Conservation (phyloP, 2,113 vertebrate species). For the Ammodytes dubius region DNA sequence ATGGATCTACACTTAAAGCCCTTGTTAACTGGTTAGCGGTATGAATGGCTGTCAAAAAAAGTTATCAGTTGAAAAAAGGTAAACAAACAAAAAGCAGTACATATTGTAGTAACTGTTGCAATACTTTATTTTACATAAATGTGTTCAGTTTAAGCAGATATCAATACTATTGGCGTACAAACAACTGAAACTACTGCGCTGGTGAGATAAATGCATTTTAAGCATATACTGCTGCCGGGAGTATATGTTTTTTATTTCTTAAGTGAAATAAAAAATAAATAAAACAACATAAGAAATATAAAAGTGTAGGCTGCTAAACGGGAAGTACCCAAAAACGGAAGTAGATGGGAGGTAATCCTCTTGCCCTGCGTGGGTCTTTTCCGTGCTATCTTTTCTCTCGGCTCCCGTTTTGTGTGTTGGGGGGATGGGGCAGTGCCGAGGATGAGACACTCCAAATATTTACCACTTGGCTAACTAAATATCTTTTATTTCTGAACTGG, state of each 20-base stretch:
- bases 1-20: too few species aligned
- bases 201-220: background rate
- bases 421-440: constrained; percentile 84
- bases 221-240: too few species aligned
- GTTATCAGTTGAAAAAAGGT: background rate
- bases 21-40: background rate
- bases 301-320: background rate
- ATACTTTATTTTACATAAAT: background rate
- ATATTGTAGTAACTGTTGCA: background rate
- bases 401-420: constrained; percentile 78
- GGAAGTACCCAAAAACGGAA: constrained; percentile 47
- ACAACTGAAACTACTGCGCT: fast-evolving
- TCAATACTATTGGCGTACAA: background rate
- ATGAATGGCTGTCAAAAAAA: background rate
- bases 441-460: constrained; percentile 82
- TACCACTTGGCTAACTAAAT: constrained; percentile 77
- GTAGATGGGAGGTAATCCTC: background rate
- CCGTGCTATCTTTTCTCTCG: constrained; percentile 49
- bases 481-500: constrained; percentile 52
- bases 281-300: too few species aligned
- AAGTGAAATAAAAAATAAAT: background rate
- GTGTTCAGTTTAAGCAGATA: background rate
- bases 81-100: background rate
- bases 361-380: constrained; percentile 16
- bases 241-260: too few species aligned